phyloP scores from a whole-genome alignment of 2,888 invertebrate genomes.

The Pemphredon lugubris region DNA sequence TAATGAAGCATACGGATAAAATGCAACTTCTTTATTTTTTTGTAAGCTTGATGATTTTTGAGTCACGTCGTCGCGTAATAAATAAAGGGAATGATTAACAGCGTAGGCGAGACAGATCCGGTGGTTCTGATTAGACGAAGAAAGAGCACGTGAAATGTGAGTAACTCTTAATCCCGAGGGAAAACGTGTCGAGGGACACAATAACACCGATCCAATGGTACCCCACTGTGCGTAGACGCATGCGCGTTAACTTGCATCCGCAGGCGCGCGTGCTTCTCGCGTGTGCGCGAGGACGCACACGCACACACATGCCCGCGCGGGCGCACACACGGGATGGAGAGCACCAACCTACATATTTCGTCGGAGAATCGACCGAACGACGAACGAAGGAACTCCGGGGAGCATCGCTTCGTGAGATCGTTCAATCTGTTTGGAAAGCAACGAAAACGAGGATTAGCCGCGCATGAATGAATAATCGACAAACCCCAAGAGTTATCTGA shows the following conservation, averaged over 20 bases:
- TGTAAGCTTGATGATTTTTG: too few species aligned
- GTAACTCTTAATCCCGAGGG: slow-evolving; percentile 49
- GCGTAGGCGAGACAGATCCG: neutral
- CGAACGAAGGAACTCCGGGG: slow-evolving; percentile 44
- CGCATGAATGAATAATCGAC: too few species aligned
- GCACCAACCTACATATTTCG: slow-evolving; percentile 45
- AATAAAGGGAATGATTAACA: too few species aligned
- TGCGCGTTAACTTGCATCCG: slow-evolving; percentile 24
- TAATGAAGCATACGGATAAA: too few species aligned
- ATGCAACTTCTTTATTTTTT: too few species aligned
- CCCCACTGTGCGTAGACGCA: slow-evolving; percentile 19
- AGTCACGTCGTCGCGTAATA: too few species aligned
- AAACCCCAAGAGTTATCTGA: too few species aligned
- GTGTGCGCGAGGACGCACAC: neutral
- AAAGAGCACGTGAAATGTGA: slow-evolving; percentile 44
- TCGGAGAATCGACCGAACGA: slow-evolving; percentile 53
- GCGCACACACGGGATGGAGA: neutral
- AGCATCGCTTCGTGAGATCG: slow-evolving; percentile 31
- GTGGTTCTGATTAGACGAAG: slow-evolving; percentile 31
- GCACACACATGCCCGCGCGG: neutral
- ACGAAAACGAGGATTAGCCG: too few species aligned
- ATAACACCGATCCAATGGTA: slow-evolving; percentile 16
- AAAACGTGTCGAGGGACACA: slow-evolving; percentile 14
- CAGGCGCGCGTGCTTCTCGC: too few species aligned
- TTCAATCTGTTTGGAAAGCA: too few species aligned